A percentile compares a stretch with the other conserved stretches of the same genome.
Evolutionary conservation across 2,888 invertebrate species (phyloP).

Genomic region (Boloria selene): DNA sequence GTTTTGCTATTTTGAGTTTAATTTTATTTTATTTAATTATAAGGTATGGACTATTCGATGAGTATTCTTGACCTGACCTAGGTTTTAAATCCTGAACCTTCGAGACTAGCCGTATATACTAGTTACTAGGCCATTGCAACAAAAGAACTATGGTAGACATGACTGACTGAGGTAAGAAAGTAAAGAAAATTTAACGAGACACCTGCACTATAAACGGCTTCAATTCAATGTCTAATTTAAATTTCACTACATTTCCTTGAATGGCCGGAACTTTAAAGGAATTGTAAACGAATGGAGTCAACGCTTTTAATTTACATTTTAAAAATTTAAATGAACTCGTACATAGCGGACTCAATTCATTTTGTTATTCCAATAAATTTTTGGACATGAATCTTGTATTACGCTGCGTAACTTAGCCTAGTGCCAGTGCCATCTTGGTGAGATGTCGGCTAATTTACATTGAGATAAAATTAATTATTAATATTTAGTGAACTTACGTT

Average conservation of each 20-base stretch:
- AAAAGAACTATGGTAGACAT: too few species aligned
- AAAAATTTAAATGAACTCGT: slow-evolving; percentile 29
- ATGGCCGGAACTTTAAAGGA: slow-evolving; percentile 28
- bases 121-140: too few species aligned
- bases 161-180: not conserved
- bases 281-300: slow-evolving; percentile 29
- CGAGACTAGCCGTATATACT: too few species aligned
- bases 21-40: too few species aligned
- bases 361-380: slow-evolving; percentile 23
- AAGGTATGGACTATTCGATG: too few species aligned
- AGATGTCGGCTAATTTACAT: slow-evolving; percentile 15
- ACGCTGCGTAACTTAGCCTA: slow-evolving; percentile 7
- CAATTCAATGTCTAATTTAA: slow-evolving; percentile 12
- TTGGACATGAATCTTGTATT: slow-evolving; percentile 22
- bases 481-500: slow-evolving; percentile 5
- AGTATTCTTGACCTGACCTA: too few species aligned
- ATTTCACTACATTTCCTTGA: slow-evolving; percentile 26
- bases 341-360: slow-evolving; percentile 29
- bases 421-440: not conserved
- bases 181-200: slow-evolving; percentile 15
- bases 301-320: slow-evolving; percentile 34
- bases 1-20: too few species aligned
- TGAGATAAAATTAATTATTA: slow-evolving; percentile 13
- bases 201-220: slow-evolving; percentile 4
- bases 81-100: too few species aligned